phyloP scores from a whole-genome alignment of 2,113 vertebrate species.

The Toxostoma redivivum region DNA sequence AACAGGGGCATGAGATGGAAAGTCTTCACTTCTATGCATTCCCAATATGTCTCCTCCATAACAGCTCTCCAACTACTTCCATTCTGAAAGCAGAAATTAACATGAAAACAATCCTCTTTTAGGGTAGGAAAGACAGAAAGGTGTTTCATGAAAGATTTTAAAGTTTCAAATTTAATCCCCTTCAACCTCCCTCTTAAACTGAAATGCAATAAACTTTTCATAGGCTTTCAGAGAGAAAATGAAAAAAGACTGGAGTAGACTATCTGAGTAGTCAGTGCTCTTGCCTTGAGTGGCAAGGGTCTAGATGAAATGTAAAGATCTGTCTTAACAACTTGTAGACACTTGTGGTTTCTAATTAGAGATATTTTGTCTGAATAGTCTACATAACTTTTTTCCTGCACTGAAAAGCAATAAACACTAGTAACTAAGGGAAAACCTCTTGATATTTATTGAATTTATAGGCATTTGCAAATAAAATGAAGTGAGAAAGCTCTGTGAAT shows the following conservation, averaged over 20 bases:
- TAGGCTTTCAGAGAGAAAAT: not conserved
- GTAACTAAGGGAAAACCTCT: not conserved
- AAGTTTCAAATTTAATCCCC: not conserved
- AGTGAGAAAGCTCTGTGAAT: not conserved
- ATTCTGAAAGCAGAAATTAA: not conserved
- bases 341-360: not conserved
- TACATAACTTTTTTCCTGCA: not conserved
- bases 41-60: not conserved
- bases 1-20: not conserved
- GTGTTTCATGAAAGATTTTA: not conserved
- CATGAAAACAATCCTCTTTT: not conserved
- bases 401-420: not conserved
- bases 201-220: not conserved
- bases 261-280: not conserved
- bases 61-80: not conserved
- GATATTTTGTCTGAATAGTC: not conserved
- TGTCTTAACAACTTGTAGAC: not conserved
- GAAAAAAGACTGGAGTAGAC: not conserved
- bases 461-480: not conserved
- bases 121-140: not conserved
- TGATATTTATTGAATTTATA: not conserved
- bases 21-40: not conserved
- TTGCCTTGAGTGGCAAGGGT: not conserved
- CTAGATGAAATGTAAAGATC: not conserved
- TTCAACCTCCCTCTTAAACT: not conserved